A percentile compares a stretch with the other conserved stretches of the same genome.
Conservation (phyloP, 2,113 vertebrate species). For the Eretmochelys imbricata region DNA sequence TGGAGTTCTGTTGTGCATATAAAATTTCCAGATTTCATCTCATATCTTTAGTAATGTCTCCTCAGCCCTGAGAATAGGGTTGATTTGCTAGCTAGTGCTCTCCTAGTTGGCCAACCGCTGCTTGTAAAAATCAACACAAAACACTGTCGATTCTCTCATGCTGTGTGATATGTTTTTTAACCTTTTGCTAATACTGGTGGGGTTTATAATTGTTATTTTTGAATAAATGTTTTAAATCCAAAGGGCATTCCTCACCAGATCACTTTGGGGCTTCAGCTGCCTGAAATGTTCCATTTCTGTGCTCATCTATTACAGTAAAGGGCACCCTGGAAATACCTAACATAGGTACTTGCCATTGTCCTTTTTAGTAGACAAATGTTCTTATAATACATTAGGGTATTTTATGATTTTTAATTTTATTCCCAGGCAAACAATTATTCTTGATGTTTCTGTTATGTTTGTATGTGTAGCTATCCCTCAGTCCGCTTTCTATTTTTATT, state of each 20-base stretch:
- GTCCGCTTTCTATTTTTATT: not conserved
- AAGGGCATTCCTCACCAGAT: not conserved
- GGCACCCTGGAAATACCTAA: not conserved
- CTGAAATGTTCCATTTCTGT: not conserved
- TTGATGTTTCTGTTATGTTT: not conserved
- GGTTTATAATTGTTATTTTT: not conserved
- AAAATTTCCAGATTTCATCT: not conserved
- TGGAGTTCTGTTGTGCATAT: not conserved
- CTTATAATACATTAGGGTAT: not conserved
- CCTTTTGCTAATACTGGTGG: not conserved
- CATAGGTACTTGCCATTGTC: not conserved
- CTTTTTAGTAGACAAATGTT: not conserved
- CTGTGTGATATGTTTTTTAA: not conserved
- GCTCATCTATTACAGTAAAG: not conserved
- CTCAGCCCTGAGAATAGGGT: not conserved
- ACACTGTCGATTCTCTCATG: not conserved
- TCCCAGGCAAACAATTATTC: not conserved
- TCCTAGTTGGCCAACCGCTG: not conserved
- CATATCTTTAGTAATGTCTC: not conserved
- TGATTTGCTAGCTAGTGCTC: not conserved
- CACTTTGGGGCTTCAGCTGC: not conserved
- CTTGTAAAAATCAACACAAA: not conserved
- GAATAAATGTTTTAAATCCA: not conserved
- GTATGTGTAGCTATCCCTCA: not conserved
- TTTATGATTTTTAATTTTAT: not conserved